Percentiles rank a stretch among this genome's conserved stretches.
Evolutionary conservation across 1,140 invertebrate species (phyloP).

Genomic region (Zaprionus kolodkinae): DNA sequence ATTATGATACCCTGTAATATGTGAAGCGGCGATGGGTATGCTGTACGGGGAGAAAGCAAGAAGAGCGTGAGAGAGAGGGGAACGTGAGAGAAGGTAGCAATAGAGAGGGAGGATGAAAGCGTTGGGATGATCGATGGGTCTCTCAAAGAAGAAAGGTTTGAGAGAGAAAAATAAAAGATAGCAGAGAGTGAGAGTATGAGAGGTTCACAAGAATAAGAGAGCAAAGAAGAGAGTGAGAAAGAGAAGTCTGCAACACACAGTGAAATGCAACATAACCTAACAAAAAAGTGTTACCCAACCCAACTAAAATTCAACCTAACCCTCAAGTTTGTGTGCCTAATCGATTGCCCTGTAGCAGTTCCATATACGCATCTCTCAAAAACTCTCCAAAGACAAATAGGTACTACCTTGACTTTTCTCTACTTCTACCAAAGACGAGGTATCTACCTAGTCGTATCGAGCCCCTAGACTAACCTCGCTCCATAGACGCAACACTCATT

Average conservation of each 20-base stretch:
- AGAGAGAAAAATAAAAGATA: neutral
- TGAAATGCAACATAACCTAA: neutral
- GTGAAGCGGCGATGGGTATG: neutral
- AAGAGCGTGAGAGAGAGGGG: neutral
- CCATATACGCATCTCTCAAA: too few species aligned
- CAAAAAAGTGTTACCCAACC: neutral
- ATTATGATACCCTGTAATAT: slow-evolving; percentile 29
- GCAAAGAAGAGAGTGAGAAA: neutral
- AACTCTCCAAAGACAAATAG: too few species aligned
- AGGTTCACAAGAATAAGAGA: too few species aligned
- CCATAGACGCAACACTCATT: slow-evolving; percentile 8
- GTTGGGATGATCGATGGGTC: neutral
- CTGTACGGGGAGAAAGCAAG: slow-evolving; percentile 4
- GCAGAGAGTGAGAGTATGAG: neutral
- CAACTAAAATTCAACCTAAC: neutral
- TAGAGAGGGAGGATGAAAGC: too few species aligned
- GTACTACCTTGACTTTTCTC: neutral
- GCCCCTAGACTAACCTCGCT: neutral
- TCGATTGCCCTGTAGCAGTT: too few species aligned
- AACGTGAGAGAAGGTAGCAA: too few species aligned
- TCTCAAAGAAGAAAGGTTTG: neutral
- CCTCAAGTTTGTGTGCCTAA: neutral
- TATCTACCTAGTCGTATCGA: neutral
- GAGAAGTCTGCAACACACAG: neutral
- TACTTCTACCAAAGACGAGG: neutral